Conservation (phyloP, 2,797 vertebrate genomes). For the Eutrigla gurnardus region DNA sequence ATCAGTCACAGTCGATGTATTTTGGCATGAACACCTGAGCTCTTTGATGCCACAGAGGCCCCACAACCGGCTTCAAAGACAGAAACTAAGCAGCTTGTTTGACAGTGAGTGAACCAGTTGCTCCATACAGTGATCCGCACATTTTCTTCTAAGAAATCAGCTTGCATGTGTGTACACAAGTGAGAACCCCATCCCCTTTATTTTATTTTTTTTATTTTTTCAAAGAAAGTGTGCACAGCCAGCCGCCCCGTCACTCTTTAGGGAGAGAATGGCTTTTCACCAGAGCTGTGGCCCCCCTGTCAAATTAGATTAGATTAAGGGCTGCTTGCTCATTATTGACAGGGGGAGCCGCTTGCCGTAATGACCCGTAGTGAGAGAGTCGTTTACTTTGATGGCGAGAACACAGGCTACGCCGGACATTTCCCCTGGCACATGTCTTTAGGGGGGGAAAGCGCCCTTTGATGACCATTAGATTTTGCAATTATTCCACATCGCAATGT, state of each 20-base stretch:
- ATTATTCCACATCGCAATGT: slow-evolving; percentile 57
- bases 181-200: neutral
- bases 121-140: neutral
- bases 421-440: slow-evolving; percentile 63
- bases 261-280: slow-evolving; percentile 66
- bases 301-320: slow-evolving; percentile 80
- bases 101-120: slow-evolving; percentile 8
- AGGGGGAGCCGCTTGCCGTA: slow-evolving; percentile 73
- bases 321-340: slow-evolving; percentile 78
- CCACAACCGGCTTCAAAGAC: slow-evolving; percentile 32
- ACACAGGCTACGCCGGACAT: slow-evolving; percentile 64
- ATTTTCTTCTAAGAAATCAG: neutral
- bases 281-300: slow-evolving; percentile 64
- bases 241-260: slow-evolving; percentile 66
- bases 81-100: slow-evolving; percentile 29
- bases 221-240: slow-evolving; percentile 29
- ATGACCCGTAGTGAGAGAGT: slow-evolving; percentile 76
- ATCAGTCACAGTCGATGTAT: slow-evolving; percentile 77
- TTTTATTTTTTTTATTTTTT: slow-evolving; percentile 22
- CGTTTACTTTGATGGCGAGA: slow-evolving; percentile 76
- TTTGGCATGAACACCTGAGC: slow-evolving; percentile 62
- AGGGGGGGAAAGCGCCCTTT: slow-evolving; percentile 51
- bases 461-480: slow-evolving; percentile 65
- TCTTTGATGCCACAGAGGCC: slow-evolving; percentile 62
- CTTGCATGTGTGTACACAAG: neutral